Evolutionary conservation across 2,113 vertebrate species (phyloP).

Genomic region (Scomber scombrus): DNA sequence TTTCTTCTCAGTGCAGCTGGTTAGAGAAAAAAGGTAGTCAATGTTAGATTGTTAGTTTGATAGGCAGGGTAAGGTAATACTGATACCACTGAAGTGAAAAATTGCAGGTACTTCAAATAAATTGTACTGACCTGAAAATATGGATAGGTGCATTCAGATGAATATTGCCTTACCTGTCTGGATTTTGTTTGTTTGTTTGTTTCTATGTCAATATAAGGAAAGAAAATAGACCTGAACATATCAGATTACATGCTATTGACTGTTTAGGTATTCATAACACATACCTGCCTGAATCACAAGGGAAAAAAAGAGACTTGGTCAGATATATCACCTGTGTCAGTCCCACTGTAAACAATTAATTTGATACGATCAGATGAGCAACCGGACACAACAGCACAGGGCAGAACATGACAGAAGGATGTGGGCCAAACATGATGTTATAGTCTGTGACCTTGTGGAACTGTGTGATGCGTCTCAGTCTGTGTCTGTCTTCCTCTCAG

Average conservation of each 20-base stretch:
- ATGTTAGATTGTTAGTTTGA: constrained; percentile 13
- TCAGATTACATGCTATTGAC: background rate
- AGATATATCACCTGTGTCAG: too few species aligned
- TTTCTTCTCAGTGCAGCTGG: background rate
- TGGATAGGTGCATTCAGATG: background rate
- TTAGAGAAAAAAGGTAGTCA: background rate
- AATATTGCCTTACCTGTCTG: background rate
- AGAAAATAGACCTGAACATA: background rate
- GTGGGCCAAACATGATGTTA: constrained; percentile 14
- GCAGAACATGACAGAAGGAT: background rate
- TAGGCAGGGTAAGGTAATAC: background rate
- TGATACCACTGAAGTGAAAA: constrained; percentile 27
- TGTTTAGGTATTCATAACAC: background rate
- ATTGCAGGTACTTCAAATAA: constrained; percentile 22
- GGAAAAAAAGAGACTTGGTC: too few species aligned
- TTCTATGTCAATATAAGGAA: background rate
- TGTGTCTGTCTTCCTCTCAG: constrained; percentile 49
- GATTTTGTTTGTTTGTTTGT: background rate
- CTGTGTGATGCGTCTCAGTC: constrained; percentile 14
- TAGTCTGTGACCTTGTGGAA: constrained; percentile 43
- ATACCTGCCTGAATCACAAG: background rate
- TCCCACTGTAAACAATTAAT: background rate
- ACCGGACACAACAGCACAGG: background rate
- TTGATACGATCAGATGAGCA: background rate
- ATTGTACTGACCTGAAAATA: constrained; percentile 14